These are phyloP conservation scores for Drosophila lutescens DNA, from an alignment of 2,888 invertebrate species.

Conservation along the genomic window DNA sequence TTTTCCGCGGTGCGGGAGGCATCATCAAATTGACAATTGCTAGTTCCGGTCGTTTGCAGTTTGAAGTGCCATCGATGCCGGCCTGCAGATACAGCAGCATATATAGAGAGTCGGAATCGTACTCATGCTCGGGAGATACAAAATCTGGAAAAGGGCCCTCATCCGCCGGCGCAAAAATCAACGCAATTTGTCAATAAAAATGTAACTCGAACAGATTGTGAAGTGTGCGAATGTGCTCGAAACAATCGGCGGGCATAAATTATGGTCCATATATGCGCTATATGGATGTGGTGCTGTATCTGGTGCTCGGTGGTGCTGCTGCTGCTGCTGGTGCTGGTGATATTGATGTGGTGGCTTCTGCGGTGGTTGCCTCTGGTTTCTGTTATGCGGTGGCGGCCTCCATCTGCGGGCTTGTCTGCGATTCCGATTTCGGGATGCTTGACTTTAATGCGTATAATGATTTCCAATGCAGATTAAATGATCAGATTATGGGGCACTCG, in stretches of 20 bases:
- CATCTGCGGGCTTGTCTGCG: constrained; percentile 38
- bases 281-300: constrained; percentile 2
- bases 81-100: constrained; percentile 12
- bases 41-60: constrained; percentile 82
- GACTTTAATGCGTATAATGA: constrained; percentile 74
- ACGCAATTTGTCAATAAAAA: constrained; percentile 84
- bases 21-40: constrained; percentile 82
- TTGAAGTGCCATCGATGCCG: constrained; percentile 79
- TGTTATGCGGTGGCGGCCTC: constrained; percentile 11
- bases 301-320: constrained; percentile 10
- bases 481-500: constrained; percentile 69
- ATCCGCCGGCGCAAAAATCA: constrained; percentile 80
- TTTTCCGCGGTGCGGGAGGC: constrained; percentile 62
- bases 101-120: background rate
- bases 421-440: constrained; percentile 44
- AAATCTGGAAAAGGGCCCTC: constrained; percentile 29
- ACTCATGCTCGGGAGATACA: background rate
- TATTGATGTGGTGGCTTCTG: constrained; percentile 28
- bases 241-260: constrained; percentile 78
- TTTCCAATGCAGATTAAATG: constrained; percentile 78
- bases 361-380: constrained; percentile 30
- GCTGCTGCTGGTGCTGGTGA: too few relatives aligned
- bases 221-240: constrained; percentile 80
- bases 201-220: constrained; percentile 80
- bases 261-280: constrained; percentile 55